Evolutionary conservation across 2,888 invertebrate species (phyloP), one percentile per base, ranked within the genome.

Genomic region (Odontocolon sp.): DNA sequence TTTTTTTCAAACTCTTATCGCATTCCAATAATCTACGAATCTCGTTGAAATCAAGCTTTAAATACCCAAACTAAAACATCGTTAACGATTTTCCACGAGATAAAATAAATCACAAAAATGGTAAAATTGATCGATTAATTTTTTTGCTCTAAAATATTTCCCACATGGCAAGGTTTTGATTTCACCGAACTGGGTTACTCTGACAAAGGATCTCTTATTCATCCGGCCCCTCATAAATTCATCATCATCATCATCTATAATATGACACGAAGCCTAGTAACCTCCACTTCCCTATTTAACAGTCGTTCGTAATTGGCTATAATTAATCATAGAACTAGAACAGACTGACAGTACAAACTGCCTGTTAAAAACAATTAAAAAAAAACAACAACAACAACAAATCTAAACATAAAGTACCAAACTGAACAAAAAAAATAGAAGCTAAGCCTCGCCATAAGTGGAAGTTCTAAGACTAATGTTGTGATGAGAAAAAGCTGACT

Each of bases 241-340:
- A 28, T n/a, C 40, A 9, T 42, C 2, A 11, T 18, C 16, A 42
- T 52, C 36, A 11, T 8, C 14, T 14, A 5, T 6, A n/a, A 6
- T 5, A 33, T 31, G 11, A 67, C 16, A 21, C 8, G n/a, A 28
- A 33, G 45, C 38, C 67, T 50, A 33, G 33, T 36, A 57, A 38
- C 18, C 21, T 45, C 26, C 6, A 36, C 50, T 57, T 23, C 57
- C 23, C 33, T 45, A 52, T 54, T 18, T 21, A 23, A 61, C 70
- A 61, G 66, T 47, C 36, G 16, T 9, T 66, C 42, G 59, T 66
- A 76, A 76, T 76, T 76, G 75, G 45, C 45, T 28, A 70, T 70
- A 70, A 76, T 76, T 66, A 66, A 76, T 76, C 75, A 61, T 70
- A 64, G 54, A 76, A 76, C 50, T 76, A 38, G 70, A 70, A 52